Evolutionary conservation across 1,140 invertebrate genomes (phyloP), one percentile per base, ranked within the genome.

Genomic region (Thalassaphorura encarpata): DNA sequence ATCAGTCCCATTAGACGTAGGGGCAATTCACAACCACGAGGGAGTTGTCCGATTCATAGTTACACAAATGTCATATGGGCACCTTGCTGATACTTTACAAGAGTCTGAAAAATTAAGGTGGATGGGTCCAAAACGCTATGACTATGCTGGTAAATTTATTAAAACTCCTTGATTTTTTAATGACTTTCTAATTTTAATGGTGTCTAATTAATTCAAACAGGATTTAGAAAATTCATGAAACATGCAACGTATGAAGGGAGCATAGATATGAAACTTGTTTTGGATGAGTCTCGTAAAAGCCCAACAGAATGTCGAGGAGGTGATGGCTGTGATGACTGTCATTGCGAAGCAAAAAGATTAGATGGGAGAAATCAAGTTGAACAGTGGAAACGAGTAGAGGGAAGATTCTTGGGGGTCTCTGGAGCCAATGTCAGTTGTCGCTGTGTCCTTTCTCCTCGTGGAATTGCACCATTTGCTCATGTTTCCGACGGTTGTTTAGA

Each of bases 41-140:
- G 58, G 60, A 24, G 51, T 63, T 21, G 41, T 23, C 40, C 45
- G 58, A 45, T 65, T 65, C 27, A 62, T 66, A 21, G 83, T 86
- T 11, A 86, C 87, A 58, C 81, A 90, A 50, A 73, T 91, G 15
- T 87, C 84, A 52, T 94, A 93, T 70, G 89, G 89, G 13, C 92
- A 87, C 69, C 77, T 93, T 61, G 90, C 90, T 2, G 89, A 94
- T 71, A 80, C 89, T 24, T 76, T 91, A 1, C 75, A 78, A 52
- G 83, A 88, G 59, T 90, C 87, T 67, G 90, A 93, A 66, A 80
- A 80, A 45, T 83, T 85, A 64, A 74, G 89, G 13, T 92, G 87
- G 84, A 84, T 94, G 82, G 89, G 89, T 31, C 87, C 89, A n/a
- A 78, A 80, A 56, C 72, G 89, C 60, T 93, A 93, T 68, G 83